Percentiles rank a stretch among this genome's conserved stretches.
phyloP scores from a whole-genome alignment of 1,140 invertebrate genomes.

The Adelges cooleyi region DNA sequence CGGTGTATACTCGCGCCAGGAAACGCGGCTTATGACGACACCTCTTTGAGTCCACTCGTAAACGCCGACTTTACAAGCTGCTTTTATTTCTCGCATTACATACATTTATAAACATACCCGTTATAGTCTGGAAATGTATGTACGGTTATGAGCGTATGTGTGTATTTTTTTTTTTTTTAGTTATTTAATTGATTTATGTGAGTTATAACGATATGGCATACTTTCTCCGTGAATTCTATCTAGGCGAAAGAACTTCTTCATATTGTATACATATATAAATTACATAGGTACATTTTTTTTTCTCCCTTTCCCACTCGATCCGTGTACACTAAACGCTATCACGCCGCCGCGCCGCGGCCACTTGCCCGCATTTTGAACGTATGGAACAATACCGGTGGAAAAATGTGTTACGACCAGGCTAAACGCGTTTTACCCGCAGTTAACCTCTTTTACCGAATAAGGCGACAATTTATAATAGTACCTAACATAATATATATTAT shows the following conservation, averaged over 20 bases:
- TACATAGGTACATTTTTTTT: too few species aligned
- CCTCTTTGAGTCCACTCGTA: not conserved
- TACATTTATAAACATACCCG: not conserved
- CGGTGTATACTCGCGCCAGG: too few species aligned
- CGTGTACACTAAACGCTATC: too few species aligned
- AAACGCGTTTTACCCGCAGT: constrained; percentile 14
- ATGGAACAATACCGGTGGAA: constrained; percentile 12
- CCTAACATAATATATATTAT: too few species aligned
- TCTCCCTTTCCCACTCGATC: not conserved
- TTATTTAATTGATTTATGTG: constrained; percentile 24
- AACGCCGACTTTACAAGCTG: not conserved
- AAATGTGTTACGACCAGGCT: constrained; percentile 17
- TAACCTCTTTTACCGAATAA: constrained; percentile 25
- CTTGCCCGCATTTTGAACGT: constrained; percentile 13
- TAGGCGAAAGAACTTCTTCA: too few species aligned
- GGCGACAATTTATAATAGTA: not conserved
- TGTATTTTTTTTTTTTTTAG: constrained; percentile 10
- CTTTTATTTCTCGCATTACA: too few species aligned
- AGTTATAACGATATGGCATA: constrained; percentile 15
- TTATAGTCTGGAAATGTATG: constrained; percentile 6
- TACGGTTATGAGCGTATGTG: not conserved
- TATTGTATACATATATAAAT: too few species aligned
- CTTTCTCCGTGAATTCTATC: constrained; percentile 10
- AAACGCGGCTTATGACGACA: not conserved
- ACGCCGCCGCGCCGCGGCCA: not conserved